A percentile compares a stretch with the other conserved stretches of the same genome.
These are phyloP conservation scores for Ondatra zibethicus DNA, from an alignment of 2,113 vertebrate species.

Conservation along the genomic window DNA sequence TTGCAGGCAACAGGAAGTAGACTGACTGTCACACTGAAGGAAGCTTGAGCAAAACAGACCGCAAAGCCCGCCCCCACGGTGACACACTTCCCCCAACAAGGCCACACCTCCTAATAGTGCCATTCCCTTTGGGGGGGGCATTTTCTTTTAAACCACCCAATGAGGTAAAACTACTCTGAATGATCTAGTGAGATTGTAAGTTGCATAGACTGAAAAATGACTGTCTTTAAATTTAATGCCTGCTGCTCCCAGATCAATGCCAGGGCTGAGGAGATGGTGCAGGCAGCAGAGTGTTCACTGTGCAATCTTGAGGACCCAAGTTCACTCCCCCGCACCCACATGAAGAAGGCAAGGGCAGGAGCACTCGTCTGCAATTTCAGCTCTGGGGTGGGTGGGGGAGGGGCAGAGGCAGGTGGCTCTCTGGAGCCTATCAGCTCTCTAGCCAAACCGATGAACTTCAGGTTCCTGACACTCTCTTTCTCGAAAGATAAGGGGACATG, in stretches of 20 bases:
- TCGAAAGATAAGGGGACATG: not conserved
- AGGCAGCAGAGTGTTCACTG: too few species aligned
- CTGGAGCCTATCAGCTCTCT: not conserved
- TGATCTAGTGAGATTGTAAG: not conserved
- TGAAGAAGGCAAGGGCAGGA: too few species aligned
- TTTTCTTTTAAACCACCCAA: not conserved
- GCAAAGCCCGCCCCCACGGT: too few species aligned
- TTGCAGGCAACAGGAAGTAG: too few species aligned
- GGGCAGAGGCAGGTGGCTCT: not conserved
- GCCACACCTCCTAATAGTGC: too few species aligned
- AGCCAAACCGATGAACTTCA: too few species aligned
- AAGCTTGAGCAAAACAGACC: too few species aligned
- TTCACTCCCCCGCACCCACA: not conserved
- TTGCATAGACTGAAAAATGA: conserved; percentile 8
- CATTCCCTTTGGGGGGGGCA: too few species aligned
- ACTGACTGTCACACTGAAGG: too few species aligned
- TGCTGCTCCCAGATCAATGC: not conserved
- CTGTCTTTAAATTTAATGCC: conserved; percentile 22
- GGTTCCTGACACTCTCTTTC: not conserved
- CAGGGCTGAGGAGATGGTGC: not conserved
- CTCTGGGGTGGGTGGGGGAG: too few species aligned
- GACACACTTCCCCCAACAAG: too few species aligned
- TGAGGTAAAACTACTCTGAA: not conserved
- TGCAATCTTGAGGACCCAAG: too few species aligned
- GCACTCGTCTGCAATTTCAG: not conserved